Evolutionary conservation across 2,888 invertebrate genomes (phyloP).

Genomic region (Pachydiplax longipennis): DNA sequence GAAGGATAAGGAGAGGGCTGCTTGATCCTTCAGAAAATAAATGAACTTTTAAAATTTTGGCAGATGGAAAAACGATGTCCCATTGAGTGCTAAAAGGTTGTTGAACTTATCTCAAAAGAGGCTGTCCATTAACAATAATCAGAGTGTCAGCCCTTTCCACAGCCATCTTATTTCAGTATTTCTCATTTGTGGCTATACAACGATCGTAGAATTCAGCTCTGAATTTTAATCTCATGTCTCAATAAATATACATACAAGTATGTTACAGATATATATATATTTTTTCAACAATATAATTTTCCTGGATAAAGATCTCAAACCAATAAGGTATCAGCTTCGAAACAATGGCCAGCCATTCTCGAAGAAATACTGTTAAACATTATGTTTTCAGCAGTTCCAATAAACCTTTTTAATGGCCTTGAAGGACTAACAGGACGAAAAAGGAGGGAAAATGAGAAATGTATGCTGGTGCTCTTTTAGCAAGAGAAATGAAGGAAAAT

Average conservation of each 20-base stretch:
- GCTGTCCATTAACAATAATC: neutral
- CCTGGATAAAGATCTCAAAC: constrained; percentile 30
- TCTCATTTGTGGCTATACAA: constrained; percentile 24
- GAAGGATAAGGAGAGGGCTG: constrained; percentile 30
- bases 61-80: constrained; percentile 13
- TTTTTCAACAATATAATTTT: constrained; percentile 25
- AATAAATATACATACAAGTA: constrained; percentile 41
- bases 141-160: constrained; percentile 34
- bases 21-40: constrained; percentile 7
- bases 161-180: constrained; percentile 36
- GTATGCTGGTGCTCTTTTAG: constrained; percentile 13
- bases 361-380: constrained; percentile 38
- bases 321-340: constrained; percentile 25
- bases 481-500: neutral
- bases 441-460: constrained; percentile 7
- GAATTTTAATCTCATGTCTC: constrained; percentile 18
- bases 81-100: constrained; percentile 11
- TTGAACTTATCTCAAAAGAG: neutral
- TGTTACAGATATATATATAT: constrained; percentile 26
- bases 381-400: constrained; percentile 26
- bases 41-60: neutral
- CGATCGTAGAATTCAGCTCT: constrained; percentile 21
- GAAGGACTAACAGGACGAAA: constrained; percentile 29
- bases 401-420: neutral
- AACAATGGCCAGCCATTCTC: constrained; percentile 41